Percentiles rank a stretch among this genome's conserved stretches.
Conservation (phyloP, 2,888 invertebrate genomes). For the Drosophila nr. medialis region DNA sequence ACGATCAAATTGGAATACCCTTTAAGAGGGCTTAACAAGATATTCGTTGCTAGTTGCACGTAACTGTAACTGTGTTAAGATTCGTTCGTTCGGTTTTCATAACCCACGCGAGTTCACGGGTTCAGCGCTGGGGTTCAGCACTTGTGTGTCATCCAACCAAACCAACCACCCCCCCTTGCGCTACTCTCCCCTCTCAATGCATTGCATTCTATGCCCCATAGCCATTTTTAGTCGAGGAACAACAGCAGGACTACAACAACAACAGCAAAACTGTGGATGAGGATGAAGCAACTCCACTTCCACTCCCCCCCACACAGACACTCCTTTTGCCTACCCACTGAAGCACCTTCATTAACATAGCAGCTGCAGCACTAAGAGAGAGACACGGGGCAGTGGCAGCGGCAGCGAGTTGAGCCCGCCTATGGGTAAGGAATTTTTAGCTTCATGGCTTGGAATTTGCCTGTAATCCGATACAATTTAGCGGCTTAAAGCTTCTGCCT, state of each 20-base stretch:
- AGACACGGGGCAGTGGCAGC: neutral
- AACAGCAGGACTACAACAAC: constrained; percentile 50
- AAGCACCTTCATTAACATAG: constrained; percentile 79
- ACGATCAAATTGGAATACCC: neutral
- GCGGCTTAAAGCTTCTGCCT: constrained; percentile 80
- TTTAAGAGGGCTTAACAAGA: constrained; percentile 12
- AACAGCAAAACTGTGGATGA: neutral
- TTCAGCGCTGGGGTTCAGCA: constrained; percentile 64
- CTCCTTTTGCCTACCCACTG: constrained; percentile 26
- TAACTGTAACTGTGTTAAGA: constrained; percentile 67
- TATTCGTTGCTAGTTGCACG: constrained; percentile 15
- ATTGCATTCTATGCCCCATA: constrained; percentile 65
- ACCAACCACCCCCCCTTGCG: neutral
- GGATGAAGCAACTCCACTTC: neutral
- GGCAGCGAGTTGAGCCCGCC: constrained; percentile 24
- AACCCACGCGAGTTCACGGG: constrained; percentile 71
- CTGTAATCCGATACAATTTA: constrained; percentile 81
- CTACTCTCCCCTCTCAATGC: constrained; percentile 47
- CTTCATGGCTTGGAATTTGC: constrained; percentile 75
- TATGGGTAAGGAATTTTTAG: constrained; percentile 70
- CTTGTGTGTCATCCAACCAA: constrained; percentile 74
- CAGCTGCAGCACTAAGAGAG: constrained; percentile 55
- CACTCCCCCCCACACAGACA: neutral
- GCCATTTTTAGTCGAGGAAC: constrained; percentile 56
- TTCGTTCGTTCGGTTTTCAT: constrained; percentile 45